phyloP scores from a whole-genome alignment of 2,797 vertebrate genomes.

The Acanthis flammea region DNA sequence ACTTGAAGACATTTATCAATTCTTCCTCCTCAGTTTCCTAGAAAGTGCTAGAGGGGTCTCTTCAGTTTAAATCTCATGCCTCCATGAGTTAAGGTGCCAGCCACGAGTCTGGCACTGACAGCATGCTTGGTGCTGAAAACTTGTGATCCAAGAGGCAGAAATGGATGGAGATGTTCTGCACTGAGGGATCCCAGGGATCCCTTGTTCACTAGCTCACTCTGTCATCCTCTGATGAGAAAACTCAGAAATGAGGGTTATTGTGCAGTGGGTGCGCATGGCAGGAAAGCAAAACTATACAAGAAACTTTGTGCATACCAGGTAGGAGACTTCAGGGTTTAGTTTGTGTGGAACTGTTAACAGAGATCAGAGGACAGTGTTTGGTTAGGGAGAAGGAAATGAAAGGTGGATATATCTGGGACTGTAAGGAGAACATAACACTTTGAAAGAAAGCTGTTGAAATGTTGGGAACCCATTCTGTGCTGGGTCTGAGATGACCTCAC shows the following conservation, averaged over 20 bases:
- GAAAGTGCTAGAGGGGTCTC: not conserved
- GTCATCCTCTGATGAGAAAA: not conserved
- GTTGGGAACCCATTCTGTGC: not conserved
- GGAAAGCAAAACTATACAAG: not conserved
- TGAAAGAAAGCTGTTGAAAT: not conserved
- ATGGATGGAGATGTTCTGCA: not conserved
- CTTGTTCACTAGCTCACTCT: not conserved
- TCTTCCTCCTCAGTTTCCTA: not conserved
- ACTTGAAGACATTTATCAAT: not conserved
- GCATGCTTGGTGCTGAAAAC: not conserved
- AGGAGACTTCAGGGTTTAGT: not conserved
- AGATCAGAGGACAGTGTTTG: not conserved
- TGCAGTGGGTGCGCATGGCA: rapidly evolving
- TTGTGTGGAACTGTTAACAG: not conserved
- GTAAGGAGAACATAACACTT: not conserved
- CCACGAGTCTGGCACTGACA: not conserved
- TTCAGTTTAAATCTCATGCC: not conserved
- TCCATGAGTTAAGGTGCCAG: not conserved
- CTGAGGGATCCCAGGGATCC: not conserved
- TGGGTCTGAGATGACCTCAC: not conserved
- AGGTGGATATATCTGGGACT: not conserved
- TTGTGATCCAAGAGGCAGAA: not conserved
- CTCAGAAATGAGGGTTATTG: not conserved
- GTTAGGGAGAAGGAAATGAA: not conserved
- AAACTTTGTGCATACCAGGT: not conserved